Base-by-base conservation (phyloP, 2,888 invertebrate genomes). In the Dyspetes luteomarginatus region DNA sequence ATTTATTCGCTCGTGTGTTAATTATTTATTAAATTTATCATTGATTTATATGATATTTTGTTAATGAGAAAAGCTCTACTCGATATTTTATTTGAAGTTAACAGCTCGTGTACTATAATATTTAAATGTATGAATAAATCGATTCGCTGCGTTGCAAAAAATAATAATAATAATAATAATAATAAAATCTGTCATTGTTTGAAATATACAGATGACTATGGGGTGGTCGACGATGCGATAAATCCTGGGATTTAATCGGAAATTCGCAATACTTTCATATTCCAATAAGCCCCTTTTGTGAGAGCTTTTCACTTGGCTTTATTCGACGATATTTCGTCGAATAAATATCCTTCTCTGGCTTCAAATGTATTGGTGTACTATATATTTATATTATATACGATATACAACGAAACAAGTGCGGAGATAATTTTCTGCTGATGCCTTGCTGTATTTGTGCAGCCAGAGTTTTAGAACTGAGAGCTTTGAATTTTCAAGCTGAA, bases 221-320 rank as follows among this genome's bases (percentile, higher is more conserved):
- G n/a, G n/a, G n/a, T n/a, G n/a, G n/a, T 56, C 17, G 58, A 19
- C 12, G 9, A 2, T 15, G 30, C n/a, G 43, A 5, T 24, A 30
- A n/a, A 30, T 50, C 50, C 12, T 26, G 22, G n/a, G 28, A 56
- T 28, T 56, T 5, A 9, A 41, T 26, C 41, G 36, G 41, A 12
- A 68, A 41, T 12, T 24, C 41, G 2, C 41, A 19, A 55, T 15
- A 15, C n/a, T 55, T 55, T 55, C 1, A 41, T 55, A 55, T 68
- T 69, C 2, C 58, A 22, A 58, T 52, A 7, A 43, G 64, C 62
- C 28, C 58, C 55, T 50, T 48, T 24, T 36, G 12, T 22, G 7
- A 71, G 26, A 52, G 68, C 24, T 52, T 56, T 56, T 41, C 55
- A 55, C 28, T 36, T 22, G 17, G 52, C 19, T 22, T n/a, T 3